Percentiles rank a stretch among this genome's conserved stretches.
Conservation (phyloP, 2,113 vertebrate species). For the Odocoileus virginianus region DNA sequence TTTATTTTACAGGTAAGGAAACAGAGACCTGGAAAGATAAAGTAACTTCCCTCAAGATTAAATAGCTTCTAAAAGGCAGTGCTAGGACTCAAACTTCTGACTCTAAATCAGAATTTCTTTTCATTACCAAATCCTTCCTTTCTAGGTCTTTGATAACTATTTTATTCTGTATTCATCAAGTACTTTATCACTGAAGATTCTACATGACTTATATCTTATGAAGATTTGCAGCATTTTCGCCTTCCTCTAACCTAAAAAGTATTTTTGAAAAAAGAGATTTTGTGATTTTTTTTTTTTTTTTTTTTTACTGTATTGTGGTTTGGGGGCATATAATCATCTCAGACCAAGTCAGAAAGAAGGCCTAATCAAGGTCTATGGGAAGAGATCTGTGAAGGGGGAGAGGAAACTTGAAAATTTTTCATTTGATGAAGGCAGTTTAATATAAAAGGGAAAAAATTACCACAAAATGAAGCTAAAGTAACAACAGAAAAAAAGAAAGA, state of each 20-base stretch:
- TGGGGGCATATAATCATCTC: background rate
- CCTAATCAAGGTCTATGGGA: background rate
- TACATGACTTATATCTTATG: conserved; percentile 12
- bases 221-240: background rate
- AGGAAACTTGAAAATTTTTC: background rate
- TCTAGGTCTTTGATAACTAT: background rate
- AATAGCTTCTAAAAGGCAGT: background rate
- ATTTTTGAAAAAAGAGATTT: background rate
- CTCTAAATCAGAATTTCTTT: background rate
- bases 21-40: background rate
- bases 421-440: background rate
- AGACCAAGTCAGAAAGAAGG: background rate
- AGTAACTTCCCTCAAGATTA: background rate
- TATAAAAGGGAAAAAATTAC: background rate
- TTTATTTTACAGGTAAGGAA: conserved; percentile 31
- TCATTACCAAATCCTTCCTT: background rate
- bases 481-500: background rate
- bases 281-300: background rate
- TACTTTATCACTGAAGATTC: background rate
- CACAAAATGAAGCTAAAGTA: background rate
- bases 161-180: background rate
- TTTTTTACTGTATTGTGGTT: background rate
- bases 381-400: background rate
- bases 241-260: background rate
- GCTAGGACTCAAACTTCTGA: background rate